Percentiles rank a stretch among this genome's conserved stretches.
These are phyloP conservation scores for Rhagonycha fulva DNA, from an alignment of 2,888 invertebrate species.

Conservation along the genomic window DNA sequence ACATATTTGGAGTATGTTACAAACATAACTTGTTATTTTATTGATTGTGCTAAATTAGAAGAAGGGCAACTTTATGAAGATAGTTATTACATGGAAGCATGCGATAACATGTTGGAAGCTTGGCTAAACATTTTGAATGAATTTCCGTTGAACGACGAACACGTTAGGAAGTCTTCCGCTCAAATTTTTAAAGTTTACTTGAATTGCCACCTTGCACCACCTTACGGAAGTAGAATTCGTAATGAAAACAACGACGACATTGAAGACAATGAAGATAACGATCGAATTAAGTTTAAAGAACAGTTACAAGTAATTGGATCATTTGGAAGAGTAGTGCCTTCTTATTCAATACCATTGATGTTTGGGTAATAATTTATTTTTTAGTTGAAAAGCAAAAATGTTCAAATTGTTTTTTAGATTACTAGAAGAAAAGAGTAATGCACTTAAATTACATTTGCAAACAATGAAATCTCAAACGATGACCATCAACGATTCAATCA, in stretches of 20 bases:
- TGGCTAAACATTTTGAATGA: slow-evolving; percentile 64
- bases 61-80: slow-evolving; percentile 61
- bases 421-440: slow-evolving; percentile 49
- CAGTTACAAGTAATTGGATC: slow-evolving; percentile 77
- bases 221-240: slow-evolving; percentile 69
- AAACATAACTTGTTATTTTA: slow-evolving; percentile 66
- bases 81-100: slow-evolving; percentile 67
- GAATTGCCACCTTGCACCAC: slow-evolving; percentile 78
- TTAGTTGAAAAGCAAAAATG: background rate
- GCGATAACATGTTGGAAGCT: slow-evolving; percentile 69
- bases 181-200: slow-evolving; percentile 81
- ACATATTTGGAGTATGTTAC: slow-evolving; percentile 66
- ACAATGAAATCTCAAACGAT: slow-evolving; percentile 51
- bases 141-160: slow-evolving; percentile 42
- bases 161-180: slow-evolving; percentile 48
- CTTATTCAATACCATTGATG: slow-evolving; percentile 68
- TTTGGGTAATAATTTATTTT: slow-evolving; percentile 52
- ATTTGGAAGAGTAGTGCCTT: slow-evolving; percentile 65
- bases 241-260: slow-evolving; percentile 60
- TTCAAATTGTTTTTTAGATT: slow-evolving; percentile 37
- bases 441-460: slow-evolving; percentile 47
- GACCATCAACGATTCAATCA: slow-evolving; percentile 48
- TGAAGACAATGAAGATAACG: slow-evolving; percentile 69
- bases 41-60: slow-evolving; percentile 67
- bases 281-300: slow-evolving; percentile 68